Conservation (phyloP, 2,797 vertebrate genomes). For the Amphiprion clarkii region DNA sequence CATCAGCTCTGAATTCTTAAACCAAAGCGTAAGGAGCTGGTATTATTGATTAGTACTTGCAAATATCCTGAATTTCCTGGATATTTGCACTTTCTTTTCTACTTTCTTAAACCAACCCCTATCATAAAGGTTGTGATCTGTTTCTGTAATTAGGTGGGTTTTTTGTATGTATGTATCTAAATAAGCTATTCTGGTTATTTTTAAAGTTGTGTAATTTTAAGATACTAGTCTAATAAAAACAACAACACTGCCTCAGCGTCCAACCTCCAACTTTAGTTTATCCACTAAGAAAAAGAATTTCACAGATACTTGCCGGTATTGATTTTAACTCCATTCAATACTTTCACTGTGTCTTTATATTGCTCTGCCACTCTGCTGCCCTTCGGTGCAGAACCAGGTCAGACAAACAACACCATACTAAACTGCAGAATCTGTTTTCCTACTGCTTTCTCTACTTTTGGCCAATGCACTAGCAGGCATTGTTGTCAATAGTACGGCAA, state of each 20-base stretch:
- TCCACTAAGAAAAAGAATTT: neutral
- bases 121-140: neutral
- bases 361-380: constrained; percentile 20
- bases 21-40: neutral
- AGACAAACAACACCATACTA: constrained; percentile 9
- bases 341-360: neutral
- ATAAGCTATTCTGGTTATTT: neutral
- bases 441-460: neutral
- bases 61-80: neutral
- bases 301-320: too few relatives aligned
- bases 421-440: constrained; percentile 20
- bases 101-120: neutral
- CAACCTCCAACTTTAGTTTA: neutral
- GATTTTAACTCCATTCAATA: neutral
- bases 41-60: neutral
- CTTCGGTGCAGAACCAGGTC: constrained; percentile 18
- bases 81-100: neutral
- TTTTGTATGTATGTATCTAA: neutral
- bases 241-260: too few relatives aligned
- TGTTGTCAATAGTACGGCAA: neutral
- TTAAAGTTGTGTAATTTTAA: neutral
- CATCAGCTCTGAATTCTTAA: neutral
- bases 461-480: neutral
- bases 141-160: neutral
- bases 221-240: too few relatives aligned